Evolutionary conservation across 2,113 vertebrate species (phyloP), one percentile per base, ranked within the genome.

Genomic region (Peucedramus taeniatus): DNA sequence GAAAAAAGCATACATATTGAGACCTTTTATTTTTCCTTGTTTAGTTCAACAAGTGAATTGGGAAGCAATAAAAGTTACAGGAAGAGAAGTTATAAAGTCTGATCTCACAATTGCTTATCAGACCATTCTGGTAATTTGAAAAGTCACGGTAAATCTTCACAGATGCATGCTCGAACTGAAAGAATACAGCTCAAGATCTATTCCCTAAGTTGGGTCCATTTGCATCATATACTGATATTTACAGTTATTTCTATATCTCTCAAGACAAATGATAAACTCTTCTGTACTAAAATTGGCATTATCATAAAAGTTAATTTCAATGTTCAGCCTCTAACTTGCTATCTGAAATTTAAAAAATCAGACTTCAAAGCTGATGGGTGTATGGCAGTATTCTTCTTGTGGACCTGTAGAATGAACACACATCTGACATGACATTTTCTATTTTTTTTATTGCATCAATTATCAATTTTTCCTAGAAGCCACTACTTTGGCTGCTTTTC

Each of bases 151-250:
- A 95, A 95, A 94, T 77, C 94, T 97, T 97, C 91, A 86, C 18
- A 97, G 92, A 94, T 66, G 37, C 70, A 95, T 57, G 89, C 90
- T 37, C 92, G 68, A 96, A 97, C 96, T 45, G 54, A 57, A 97
- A 95, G 90, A 97, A 89, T 63, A 94, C 24, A 91, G 95, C 56
- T 94, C 59, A 93, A 95, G 87, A 95, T 66, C 93, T 96, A 86
- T 93, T 94, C 77, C 94, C 96, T 90, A 94, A 95, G 87, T 53
- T 95, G 91, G 85, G 92, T 95, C 89, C 92, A 91, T 97, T 96
- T 97, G 90, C 60, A 71, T 91, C 86, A 88, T 42, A 92, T 31
- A 59, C 54, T 89, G 93, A 54, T 40, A 95, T 85, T 88, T 71
- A 94, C 64, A 74, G 54, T 10, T 77, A 94, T 30, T 86, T 97